Evolutionary conservation across 2,113 vertebrate species (phyloP).

Genomic region (Myrmophylax atrothorax): DNA sequence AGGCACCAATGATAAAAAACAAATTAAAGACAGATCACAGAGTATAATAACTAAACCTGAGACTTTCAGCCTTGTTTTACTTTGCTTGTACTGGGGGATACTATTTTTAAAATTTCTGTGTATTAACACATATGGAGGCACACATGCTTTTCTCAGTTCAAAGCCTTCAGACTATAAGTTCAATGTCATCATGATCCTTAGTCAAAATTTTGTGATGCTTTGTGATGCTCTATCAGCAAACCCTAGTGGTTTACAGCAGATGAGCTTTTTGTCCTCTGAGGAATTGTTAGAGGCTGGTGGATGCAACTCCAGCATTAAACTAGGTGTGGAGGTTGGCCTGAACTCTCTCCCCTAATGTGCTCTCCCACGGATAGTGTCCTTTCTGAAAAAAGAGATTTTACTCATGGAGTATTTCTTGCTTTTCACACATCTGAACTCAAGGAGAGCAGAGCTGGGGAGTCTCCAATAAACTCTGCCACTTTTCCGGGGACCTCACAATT

Average conservation of each 20-base stretch:
- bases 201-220: background rate
- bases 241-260: background rate
- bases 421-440: background rate
- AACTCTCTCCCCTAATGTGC: background rate
- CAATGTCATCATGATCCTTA: background rate
- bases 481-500: background rate
- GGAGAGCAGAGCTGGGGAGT: background rate
- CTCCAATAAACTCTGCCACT: background rate
- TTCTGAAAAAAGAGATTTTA: background rate
- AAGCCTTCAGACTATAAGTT: background rate
- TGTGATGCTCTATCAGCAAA: background rate
- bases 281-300: background rate
- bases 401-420: background rate
- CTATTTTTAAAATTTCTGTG: background rate
- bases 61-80: background rate
- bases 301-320: background rate
- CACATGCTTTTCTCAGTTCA: background rate
- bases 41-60: background rate
- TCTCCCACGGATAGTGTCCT: background rate
- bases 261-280: background rate
- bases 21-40: background rate
- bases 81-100: background rate
- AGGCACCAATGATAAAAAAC: background rate
- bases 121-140: background rate
- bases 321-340: background rate